These are phyloP conservation scores for Boulengeromyrus knoepffleri DNA, from an alignment of 2,113 vertebrate genomes.

Conservation along the genomic window DNA sequence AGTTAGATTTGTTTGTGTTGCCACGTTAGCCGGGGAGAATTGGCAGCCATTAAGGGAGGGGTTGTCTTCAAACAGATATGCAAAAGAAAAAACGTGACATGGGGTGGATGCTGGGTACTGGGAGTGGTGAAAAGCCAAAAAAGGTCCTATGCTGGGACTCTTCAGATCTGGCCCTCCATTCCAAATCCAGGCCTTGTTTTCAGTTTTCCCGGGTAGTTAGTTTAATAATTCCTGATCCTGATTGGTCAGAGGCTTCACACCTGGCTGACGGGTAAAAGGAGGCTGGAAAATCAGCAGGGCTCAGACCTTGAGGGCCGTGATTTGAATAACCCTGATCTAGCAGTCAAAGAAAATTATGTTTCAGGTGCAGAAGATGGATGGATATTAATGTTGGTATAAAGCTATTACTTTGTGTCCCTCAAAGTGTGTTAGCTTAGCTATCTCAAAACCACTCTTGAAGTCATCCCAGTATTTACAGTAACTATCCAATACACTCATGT, in stretches of 20 bases:
- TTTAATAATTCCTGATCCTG: too few relatives aligned
- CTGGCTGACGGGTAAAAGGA: too few relatives aligned
- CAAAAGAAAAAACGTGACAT: background rate
- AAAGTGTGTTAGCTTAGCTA: background rate
- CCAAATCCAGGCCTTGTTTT: background rate
- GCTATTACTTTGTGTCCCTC: background rate
- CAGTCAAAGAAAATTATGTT: background rate
- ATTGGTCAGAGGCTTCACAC: too few relatives aligned
- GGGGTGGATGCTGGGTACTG: background rate
- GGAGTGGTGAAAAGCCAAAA: background rate
- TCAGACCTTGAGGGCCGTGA: background rate
- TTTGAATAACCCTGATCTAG: background rate
- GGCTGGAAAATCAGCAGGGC: too few relatives aligned
- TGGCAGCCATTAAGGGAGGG: background rate
- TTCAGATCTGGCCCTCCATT: too few relatives aligned
- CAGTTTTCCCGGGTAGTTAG: background rate
- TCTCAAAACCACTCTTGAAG: background rate
- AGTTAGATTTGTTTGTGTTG: slow-evolving; percentile 12
- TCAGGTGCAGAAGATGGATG: background rate
- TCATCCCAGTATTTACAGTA: background rate
- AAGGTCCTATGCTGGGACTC: background rate
- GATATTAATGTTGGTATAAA: background rate
- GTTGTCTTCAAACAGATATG: background rate
- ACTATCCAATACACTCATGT: background rate
- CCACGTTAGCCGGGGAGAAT: background rate